Evolutionary conservation across 2,888 invertebrate genomes (phyloP).

Genomic region (Leptopilina myrica): DNA sequence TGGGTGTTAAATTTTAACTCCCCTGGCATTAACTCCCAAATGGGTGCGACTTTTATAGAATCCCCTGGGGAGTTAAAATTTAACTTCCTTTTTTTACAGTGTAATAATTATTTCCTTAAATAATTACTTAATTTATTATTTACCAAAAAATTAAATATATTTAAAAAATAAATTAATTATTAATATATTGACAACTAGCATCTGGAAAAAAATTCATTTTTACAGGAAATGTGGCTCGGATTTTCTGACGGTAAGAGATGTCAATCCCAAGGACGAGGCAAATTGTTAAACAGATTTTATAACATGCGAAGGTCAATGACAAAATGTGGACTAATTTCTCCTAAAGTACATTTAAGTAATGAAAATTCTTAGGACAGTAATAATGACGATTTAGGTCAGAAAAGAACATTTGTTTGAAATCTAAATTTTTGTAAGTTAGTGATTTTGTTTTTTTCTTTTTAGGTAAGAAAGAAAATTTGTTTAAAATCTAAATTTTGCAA

Average conservation of each 20-base stretch:
- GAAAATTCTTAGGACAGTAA: not conserved
- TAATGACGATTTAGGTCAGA: not conserved
- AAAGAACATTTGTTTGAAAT: no score
- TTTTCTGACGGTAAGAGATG: not conserved
- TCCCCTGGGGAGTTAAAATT: no score
- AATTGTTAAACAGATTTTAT: constrained; percentile 11
- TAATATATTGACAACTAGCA: not conserved
- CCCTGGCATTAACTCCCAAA: no score
- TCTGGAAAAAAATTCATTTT: not conserved
- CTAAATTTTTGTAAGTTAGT: no score
- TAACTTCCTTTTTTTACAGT: no score
- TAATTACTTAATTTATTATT: not conserved
- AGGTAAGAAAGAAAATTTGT: no score
- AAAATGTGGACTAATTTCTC: constrained; percentile 5
- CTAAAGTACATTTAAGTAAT: not conserved
- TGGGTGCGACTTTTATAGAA: no score
- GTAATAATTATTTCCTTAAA: no score
- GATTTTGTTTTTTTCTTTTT: no score
- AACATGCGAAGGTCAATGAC: not conserved
- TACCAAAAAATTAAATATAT: not conserved
- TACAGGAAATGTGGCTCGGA: not conserved
- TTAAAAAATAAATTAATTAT: not conserved
- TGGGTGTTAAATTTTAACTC: no score
- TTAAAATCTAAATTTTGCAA: no score
- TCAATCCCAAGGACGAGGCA: constrained; percentile 5